A percentile compares a stretch with the other conserved stretches of the same genome.
phyloP scores from a whole-genome alignment of 2,888 invertebrate species.

The Pilophorus perplexus region DNA sequence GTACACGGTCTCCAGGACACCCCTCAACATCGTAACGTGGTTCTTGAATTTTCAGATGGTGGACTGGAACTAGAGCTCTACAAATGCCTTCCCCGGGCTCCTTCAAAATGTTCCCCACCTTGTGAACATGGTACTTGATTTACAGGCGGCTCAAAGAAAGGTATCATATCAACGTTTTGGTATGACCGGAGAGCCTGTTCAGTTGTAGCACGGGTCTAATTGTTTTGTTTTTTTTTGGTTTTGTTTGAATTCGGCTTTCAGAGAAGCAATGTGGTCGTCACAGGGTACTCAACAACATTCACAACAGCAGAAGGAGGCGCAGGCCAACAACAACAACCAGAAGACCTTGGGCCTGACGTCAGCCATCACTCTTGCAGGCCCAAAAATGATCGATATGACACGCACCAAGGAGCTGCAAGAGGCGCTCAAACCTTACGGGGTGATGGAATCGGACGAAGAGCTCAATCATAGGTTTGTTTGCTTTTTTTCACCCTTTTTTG shows the following conservation, averaged over 20 bases:
- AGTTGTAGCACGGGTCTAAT: background rate
- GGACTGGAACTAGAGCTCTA: constrained; percentile 19
- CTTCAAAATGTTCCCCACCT: constrained; percentile 25
- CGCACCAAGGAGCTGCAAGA: constrained; percentile 76
- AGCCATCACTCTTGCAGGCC: constrained; percentile 84
- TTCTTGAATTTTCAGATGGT: constrained; percentile 1
- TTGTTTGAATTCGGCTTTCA: constrained; percentile 15
- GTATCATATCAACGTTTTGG: constrained; percentile 12
- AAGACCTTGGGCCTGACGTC: constrained; percentile 87
- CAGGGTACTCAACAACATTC: constrained; percentile 39
- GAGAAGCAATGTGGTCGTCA: constrained; percentile 45
- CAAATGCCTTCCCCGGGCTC: constrained; percentile 11
- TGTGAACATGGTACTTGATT: constrained; percentile 36
- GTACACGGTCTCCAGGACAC: background rate
- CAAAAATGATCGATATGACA: constrained; percentile 73
- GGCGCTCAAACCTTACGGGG: constrained; percentile 75
- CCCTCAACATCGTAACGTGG: too few species aligned
- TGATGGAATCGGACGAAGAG: constrained; percentile 87
- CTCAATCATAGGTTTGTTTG: constrained; percentile 71
- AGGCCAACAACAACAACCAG: constrained; percentile 49
- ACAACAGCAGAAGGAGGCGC: constrained; percentile 39
- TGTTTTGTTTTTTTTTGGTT: background rate
- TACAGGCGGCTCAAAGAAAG: constrained; percentile 23
- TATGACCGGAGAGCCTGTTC: too few species aligned
- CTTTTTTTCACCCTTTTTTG: background rate